Percentiles rank a stretch among this genome's conserved stretches.
phyloP scores from a whole-genome alignment of 2,113 vertebrate genomes.

The Madoqua kirkii region DNA sequence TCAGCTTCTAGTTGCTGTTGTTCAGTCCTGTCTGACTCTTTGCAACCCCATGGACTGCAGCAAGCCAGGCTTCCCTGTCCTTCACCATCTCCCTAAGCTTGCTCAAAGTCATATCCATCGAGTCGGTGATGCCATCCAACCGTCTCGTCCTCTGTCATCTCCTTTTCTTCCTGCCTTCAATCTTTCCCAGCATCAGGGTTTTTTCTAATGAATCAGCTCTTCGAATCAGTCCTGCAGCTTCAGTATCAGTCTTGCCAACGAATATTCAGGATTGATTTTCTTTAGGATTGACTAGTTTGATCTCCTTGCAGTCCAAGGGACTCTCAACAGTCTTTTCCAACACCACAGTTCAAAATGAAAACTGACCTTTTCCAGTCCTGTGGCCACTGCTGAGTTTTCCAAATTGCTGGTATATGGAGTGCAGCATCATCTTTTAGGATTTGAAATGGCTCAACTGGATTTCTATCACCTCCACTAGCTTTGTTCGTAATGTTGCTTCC shows the following conservation, averaged over 20 bases:
- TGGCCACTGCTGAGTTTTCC: neutral
- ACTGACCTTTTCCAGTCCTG: neutral
- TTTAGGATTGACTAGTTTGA: neutral
- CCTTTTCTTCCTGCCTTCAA: neutral
- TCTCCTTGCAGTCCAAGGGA: neutral
- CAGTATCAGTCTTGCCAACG: neutral
- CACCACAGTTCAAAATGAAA: neutral
- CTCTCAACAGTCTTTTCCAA: neutral
- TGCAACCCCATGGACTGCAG: neutral
- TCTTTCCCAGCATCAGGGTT: neutral
- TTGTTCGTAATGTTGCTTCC: neutral
- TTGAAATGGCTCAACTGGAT: neutral
- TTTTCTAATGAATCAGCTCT: neutral
- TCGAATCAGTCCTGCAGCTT: neutral
- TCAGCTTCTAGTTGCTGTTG: neutral
- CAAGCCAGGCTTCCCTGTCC: neutral
- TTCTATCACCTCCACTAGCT: neutral
- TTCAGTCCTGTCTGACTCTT: neutral
- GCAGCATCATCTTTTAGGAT: neutral
- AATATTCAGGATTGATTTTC: neutral
- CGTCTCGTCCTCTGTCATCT: neutral
- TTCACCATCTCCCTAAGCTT: neutral
- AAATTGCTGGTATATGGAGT: neutral
- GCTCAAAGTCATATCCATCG: neutral
- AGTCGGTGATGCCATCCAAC: neutral